These are phyloP conservation scores for Drosophila dives DNA, from an alignment of 2,888 invertebrate genomes.

Conservation along the genomic window DNA sequence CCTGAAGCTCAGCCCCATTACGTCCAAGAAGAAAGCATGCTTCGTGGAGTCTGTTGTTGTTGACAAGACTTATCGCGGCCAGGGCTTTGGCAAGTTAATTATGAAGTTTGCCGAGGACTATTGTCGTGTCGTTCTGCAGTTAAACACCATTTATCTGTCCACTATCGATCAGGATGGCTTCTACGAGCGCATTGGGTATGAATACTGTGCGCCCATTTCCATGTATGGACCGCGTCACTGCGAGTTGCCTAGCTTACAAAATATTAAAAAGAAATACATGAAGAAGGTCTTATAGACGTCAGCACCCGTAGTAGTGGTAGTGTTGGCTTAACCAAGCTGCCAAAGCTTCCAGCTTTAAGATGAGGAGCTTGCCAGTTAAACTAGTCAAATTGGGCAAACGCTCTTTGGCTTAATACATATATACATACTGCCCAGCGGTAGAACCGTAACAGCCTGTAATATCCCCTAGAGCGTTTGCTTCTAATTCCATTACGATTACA, in stretches of 20 bases:
- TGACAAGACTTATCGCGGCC: constrained; percentile 89
- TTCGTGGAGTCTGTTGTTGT: constrained; percentile 94
- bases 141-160: constrained; percentile 89
- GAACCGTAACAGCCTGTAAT: constrained; percentile 32
- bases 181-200: constrained; percentile 91
- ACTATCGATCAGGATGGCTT: constrained; percentile 91
- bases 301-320: constrained; percentile 68
- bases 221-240: constrained; percentile 87
- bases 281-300: constrained; percentile 84
- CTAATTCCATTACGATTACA: constrained; percentile 71
- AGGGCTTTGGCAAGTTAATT: constrained; percentile 91
- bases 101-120: constrained; percentile 91
- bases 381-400: constrained; percentile 69
- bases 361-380: constrained; percentile 52
- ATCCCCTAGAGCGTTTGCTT: constrained; percentile 55
- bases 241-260: constrained; percentile 83
- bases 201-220: constrained; percentile 88
- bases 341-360: constrained; percentile 30
- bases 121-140: constrained; percentile 87
- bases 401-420: constrained; percentile 32
- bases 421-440: constrained; percentile 51
- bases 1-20: constrained; percentile 91
- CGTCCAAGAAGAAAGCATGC: constrained; percentile 89
- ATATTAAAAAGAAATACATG: constrained; percentile 85
- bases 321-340: constrained; percentile 50